A percentile compares a stretch with the other conserved stretches of the same genome.
Conservation (phyloP, 2,888 invertebrate species). For the Agonopterix arenella region DNA sequence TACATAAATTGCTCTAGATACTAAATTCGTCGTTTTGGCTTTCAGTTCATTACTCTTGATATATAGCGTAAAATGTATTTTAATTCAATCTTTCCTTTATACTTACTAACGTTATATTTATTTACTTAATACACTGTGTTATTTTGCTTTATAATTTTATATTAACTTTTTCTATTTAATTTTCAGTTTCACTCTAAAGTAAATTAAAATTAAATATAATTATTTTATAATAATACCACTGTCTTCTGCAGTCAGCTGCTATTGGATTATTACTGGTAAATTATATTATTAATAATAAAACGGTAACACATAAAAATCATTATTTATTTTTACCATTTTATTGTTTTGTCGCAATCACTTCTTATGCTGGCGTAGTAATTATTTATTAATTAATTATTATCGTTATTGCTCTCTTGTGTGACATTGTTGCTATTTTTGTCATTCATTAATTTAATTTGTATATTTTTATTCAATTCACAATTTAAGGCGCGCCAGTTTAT, state of each 20-base stretch:
- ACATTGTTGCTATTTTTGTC: neutral
- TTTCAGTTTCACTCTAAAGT: constrained; percentile 4
- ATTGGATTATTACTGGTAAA: constrained; percentile 87
- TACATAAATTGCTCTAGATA: too few species aligned
- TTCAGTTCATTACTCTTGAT: too few species aligned
- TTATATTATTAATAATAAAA: constrained; percentile 39
- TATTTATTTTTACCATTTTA: constrained; percentile 35
- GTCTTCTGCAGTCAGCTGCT: constrained; percentile 83
- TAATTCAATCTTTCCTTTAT: neutral
- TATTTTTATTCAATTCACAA: neutral
- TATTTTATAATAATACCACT: constrained; percentile 42
- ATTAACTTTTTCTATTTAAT: constrained; percentile 12
- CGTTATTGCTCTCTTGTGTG: neutral
- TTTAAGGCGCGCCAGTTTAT: too few species aligned
- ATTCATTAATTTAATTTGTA: neutral
- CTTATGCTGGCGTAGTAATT: neutral
- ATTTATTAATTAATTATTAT: neutral
- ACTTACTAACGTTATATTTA: neutral
- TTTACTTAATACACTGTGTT: constrained; percentile 1
- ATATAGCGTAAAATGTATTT: too few species aligned
- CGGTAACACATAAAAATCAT: constrained; percentile 38
- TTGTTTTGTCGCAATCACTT: constrained; percentile 16
- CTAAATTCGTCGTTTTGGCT: too few species aligned
- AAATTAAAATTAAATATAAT: constrained; percentile 38
- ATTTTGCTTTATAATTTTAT: neutral